phyloP scores from a whole-genome alignment of 2,888 invertebrate species.

The Brachyopa scutellaris region DNA sequence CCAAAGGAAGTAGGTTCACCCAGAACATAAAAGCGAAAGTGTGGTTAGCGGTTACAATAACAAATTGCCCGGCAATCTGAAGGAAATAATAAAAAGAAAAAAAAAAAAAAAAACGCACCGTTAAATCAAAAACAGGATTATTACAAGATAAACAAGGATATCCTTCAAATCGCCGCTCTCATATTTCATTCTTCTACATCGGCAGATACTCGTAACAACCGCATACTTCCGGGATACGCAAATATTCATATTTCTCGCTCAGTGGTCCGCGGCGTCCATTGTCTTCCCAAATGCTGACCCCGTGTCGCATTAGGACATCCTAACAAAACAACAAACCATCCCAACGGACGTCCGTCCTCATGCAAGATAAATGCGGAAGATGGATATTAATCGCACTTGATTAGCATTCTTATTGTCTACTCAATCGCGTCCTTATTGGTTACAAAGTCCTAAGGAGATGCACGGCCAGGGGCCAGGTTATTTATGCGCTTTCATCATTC shows the following conservation, averaged over 20 bases:
- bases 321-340: conserved; percentile 64
- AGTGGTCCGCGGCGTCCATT: conserved; percentile 36
- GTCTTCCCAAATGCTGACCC: conserved; percentile 11
- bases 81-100: conserved; percentile 11
- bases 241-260: conserved; percentile 67
- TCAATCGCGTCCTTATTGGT: conserved; percentile 56
- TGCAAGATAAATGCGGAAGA: conserved; percentile 49
- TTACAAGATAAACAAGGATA: conserved; percentile 65
- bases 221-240: conserved; percentile 69
- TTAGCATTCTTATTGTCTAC: conserved; percentile 70
- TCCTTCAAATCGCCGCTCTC: conserved; percentile 48
- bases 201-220: conserved; percentile 38
- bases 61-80: conserved; percentile 7
- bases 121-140: conserved; percentile 68
- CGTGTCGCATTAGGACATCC: conserved; percentile 6
- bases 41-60: conserved; percentile 54
- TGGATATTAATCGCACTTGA: conserved; percentile 70
- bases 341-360: not conserved
- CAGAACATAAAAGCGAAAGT: conserved; percentile 41
- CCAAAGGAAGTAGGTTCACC: not conserved
- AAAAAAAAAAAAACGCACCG: conserved; percentile 51
- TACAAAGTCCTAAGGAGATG: conserved; percentile 33
- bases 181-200: conserved; percentile 53
- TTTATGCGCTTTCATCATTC: conserved; percentile 38
- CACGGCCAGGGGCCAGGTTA: conserved; percentile 11